Base-by-base conservation (phyloP, 2,113 vertebrate genomes). In the Dendrocopos noguchii region DNA sequence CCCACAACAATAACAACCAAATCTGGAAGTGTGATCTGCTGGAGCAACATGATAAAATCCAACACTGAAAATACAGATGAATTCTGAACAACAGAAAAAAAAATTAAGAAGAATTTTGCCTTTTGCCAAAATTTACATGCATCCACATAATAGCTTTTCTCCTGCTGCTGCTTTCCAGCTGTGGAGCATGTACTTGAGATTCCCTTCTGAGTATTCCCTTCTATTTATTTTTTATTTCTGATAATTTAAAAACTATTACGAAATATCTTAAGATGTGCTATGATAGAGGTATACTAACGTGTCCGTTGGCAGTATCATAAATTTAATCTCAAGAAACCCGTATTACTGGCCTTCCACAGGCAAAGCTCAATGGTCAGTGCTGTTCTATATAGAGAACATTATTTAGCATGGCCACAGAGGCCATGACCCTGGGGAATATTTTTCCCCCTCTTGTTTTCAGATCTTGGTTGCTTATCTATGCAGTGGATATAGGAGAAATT, bases 351-450 rank as follows among this genome's bases (percentile, higher is more conserved):
- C 36, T 65, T 56, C n/a, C 27, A 42, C 0, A 84, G 74, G 55
- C 24, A 46, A 66, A 80, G 31, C 33, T 87, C 39, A 73, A 12
- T 31, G 31, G 39, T 53, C 81, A 70, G 4, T 52, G 13, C 2
- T 33, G 36, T 72, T 75, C 53, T 59, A 15, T 47, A 47, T 5
- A 20, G 46, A 44, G 42, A 44, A 44, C 28, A 34, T 4, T 34
- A 24, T 20, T 61, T n/a, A 44, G 27, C 56, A 55, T 15, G 6
- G 17, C 3, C 17, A 74, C 22, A 89, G 74, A 70, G 81, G 14
- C 44, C 47, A 50, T 36, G 14, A 75, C 0, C 0, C 29, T 31
- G 4, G 8, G 24, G 31, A 55, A 7, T 47, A 5, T 22, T 55
- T 46, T 12, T 27, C 4, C 13, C 22, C 12, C 13, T 70, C 22